Evolutionary conservation across 1,140 invertebrate species (phyloP).

Genomic region (Dufourea novaeangliae): DNA sequence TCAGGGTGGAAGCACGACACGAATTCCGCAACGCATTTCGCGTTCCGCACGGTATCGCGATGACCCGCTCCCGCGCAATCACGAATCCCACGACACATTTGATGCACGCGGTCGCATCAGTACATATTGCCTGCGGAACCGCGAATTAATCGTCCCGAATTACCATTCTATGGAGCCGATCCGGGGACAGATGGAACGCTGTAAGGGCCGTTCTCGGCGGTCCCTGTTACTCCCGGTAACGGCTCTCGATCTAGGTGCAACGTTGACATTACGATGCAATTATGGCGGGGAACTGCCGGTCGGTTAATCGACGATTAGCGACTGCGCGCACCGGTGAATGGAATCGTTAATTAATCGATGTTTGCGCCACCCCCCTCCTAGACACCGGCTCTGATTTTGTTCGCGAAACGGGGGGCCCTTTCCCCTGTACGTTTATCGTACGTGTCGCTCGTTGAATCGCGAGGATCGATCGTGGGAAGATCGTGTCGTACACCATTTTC

Average conservation of each 20-base stretch:
- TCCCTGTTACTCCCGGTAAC: constrained; percentile 19
- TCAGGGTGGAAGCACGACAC: not conserved
- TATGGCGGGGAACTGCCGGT: constrained; percentile 36
- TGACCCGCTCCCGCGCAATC: constrained; percentile 23
- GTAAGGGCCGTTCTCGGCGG: constrained; percentile 26
- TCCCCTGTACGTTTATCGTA: no score
- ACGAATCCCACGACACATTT: constrained; percentile 43
- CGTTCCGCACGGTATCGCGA: constrained; percentile 19
- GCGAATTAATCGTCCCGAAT: constrained; percentile 64
- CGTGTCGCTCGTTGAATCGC: no score
- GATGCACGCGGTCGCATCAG: constrained; percentile 43
- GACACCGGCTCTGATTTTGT: constrained; percentile 23
- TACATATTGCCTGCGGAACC: constrained; percentile 56
- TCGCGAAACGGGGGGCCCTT: not conserved
- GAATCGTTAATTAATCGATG: constrained; percentile 51
- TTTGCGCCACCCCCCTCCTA: not conserved
- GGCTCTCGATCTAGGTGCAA: constrained; percentile 13
- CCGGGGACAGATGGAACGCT: constrained; percentile 33
- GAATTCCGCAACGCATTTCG: constrained; percentile 30
- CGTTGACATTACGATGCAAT: constrained; percentile 55
- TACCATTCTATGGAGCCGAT: constrained; percentile 52
- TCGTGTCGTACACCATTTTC: no score
- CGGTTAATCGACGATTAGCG: constrained; percentile 55
- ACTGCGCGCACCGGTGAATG: constrained; percentile 13
- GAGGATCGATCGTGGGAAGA: no score